These are phyloP conservation scores for Vombatus ursinus DNA, from an alignment of 2,113 vertebrate genomes.

Conservation along the genomic window DNA sequence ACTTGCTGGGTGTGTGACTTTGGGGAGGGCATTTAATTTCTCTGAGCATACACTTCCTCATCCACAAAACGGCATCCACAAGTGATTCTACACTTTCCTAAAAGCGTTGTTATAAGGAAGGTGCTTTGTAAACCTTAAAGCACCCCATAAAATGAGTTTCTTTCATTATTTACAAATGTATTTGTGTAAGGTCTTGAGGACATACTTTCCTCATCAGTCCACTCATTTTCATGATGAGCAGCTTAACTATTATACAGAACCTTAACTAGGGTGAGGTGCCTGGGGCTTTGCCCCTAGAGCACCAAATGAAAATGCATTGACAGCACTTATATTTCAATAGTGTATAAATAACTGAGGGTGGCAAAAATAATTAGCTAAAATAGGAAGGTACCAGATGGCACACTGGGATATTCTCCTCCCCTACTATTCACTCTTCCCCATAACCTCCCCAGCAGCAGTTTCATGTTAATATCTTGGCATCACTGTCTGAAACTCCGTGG, in stretches of 20 bases:
- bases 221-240: background rate
- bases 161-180: background rate
- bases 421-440: background rate
- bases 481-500: background rate
- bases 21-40: background rate
- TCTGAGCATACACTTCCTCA: background rate
- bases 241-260: background rate
- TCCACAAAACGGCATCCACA: background rate
- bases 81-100: background rate
- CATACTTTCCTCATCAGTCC: background rate
- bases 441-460: background rate
- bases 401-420: background rate
- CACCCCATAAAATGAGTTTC: background rate
- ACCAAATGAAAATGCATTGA: background rate
- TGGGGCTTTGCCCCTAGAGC: background rate
- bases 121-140: background rate
- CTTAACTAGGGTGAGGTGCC: background rate
- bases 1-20: background rate
- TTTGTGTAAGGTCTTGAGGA: background rate
- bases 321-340: background rate
- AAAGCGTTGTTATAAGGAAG: background rate
- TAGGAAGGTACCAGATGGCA: background rate
- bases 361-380: background rate
- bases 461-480: background rate
- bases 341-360: background rate